Evolutionary conservation across 2,888 invertebrate genomes (phyloP), one percentile per base, ranked within the genome.

Genomic region (Diadegma fenestrale): DNA sequence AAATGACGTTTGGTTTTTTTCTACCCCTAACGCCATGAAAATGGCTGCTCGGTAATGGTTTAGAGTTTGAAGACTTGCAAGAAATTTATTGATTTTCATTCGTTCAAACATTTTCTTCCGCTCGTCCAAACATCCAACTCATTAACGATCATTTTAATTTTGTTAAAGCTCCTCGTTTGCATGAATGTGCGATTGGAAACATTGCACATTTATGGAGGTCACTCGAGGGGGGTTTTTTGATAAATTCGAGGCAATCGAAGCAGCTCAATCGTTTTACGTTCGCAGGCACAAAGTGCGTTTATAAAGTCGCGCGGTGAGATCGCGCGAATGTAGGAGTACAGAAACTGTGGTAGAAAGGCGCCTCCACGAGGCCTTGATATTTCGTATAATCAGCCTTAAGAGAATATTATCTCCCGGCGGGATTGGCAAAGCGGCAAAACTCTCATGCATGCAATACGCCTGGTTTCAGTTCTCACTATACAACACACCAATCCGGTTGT

Each of bases 361-460:
- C 89, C 73, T 76, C 45, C 45, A 88, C 88, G 88, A 91, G 91
- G 86, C 92, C 92, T 92, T 92, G 92, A 91, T 92, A 92, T 92
- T 92, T 92, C 89, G 91, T 91, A 90, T 91, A 91, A 91, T 91
- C 89, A 90, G 90, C 89, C 90, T 89, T 89, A 88, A 90, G 91
- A 90, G 91, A 90, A 91, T 82, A 86, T 91, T 91, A 91, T 91
- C 90, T 89, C 87, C 77, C 79, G 80, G 48, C 26, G 85, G 81
- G 81, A 85, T 79, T 87, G 81, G 82, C 81, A 85, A 80, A 80
- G 85, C 84, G 72, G 75, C 82, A 54, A 75, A 76, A 75, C 64
- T 72, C 75, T 48, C 63, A 64, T 73, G 80, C 63, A 64, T 73
- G 80, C 81, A 58, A 33, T 77, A 78, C 72, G 85, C 76, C 80